Evolutionary conservation across 2,888 invertebrate genomes (phyloP), one percentile per base, ranked within the genome.

Genomic region (Athalia rosae): DNA sequence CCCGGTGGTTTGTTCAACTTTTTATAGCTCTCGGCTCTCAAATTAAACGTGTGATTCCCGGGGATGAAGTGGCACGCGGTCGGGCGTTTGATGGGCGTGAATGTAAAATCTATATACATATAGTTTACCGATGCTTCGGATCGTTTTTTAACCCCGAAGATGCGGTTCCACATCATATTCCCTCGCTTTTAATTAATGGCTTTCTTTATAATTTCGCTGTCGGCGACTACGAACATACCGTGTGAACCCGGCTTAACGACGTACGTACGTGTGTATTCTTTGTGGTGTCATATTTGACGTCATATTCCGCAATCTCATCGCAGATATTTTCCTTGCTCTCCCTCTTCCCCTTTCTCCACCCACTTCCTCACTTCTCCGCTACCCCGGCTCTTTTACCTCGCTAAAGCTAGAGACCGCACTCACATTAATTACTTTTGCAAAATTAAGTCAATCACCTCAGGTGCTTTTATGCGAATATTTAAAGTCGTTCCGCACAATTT

Each of bases 41-140:
- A 61, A 61, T 62, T 74, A 73, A 77, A 77, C 77, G 71, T 69
- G 67, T 77, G 77, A 77, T 71, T 61, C 58, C 53, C 13, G 47
- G 9, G 62, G 56, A 71, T 50, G 56, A 77, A 61, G 77, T 69
- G 77, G 58, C 41, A 28, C 67, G 28, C 50, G 53, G 67, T 41
- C 48, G 48, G 59, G 45, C 15, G 62, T 45, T 47, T 47, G 76
- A 61, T 47, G 64, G 66, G 56, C 28, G 28, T 28, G 28, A 28
- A 28, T 28, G 28, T 28, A 28, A 28, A 28, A 28, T 28, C 28
- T 28, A 28, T 28, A 28, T 28, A 28, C 28, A n/a, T n/a, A n/a
- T n/a, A n/a, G n/a, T n/a, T 28, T 28, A 28, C 28, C 28, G 28
- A 28, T 28, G 2, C 13, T n/a, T 13, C 59, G 59, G 15, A 59